Percentiles rank a stretch among this genome's conserved stretches.
phyloP scores from a whole-genome alignment of 1,140 invertebrate genomes.

The Cyphomyrmex costatus region DNA sequence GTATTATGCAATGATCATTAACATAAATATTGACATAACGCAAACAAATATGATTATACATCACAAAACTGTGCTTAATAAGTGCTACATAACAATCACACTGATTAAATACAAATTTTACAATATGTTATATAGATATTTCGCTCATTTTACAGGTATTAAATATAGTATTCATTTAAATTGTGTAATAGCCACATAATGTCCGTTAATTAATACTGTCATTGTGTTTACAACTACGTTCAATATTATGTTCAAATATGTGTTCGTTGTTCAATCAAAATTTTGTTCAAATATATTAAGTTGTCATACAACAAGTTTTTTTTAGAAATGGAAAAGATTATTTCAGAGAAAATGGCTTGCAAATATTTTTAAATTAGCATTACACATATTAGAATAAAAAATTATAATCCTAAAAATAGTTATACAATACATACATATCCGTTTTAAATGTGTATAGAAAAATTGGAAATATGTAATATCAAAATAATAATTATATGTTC shows the following conservation, averaged over 20 bases:
- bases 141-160: constrained; percentile 34
- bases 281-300: not conserved
- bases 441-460: not conserved
- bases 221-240: constrained; percentile 1
- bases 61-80: not conserved
- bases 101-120: constrained; percentile 45
- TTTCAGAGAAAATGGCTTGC: not conserved
- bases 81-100: constrained; percentile 42
- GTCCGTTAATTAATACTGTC: not conserved
- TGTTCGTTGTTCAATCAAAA: not conserved
- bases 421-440: not conserved
- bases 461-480: constrained; percentile 10
- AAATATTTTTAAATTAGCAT: constrained; percentile 5
- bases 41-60: constrained; percentile 11
- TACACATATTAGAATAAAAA: not conserved
- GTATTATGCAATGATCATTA: constrained; percentile 56
- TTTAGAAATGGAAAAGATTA: not conserved
- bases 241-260: not conserved
- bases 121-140: constrained; percentile 40
- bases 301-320: not conserved
- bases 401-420: not conserved
- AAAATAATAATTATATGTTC: constrained; percentile 11
- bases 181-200: not conserved
- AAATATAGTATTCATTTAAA: constrained; percentile 42
- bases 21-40: constrained; percentile 50